Conservation (phyloP, 1,140 invertebrate genomes). For the Lethocerus indicus region DNA sequence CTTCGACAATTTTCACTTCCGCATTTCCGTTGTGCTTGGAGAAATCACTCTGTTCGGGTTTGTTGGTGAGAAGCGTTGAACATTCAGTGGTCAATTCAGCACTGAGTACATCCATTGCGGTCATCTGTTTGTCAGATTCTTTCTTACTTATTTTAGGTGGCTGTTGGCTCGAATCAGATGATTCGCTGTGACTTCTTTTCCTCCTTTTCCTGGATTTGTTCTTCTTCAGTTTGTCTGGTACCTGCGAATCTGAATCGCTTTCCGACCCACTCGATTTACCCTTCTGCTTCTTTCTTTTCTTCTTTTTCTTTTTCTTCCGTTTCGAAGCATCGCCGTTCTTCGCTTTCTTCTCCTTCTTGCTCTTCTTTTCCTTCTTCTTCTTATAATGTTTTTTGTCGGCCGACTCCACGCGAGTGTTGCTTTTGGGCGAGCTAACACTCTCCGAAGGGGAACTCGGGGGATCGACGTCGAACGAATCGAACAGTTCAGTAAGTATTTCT, state of each 20-base stretch:
- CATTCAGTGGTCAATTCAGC: too few species aligned
- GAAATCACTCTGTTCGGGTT: background rate
- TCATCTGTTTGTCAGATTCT: constrained; percentile 37
- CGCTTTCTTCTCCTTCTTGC: constrained; percentile 27
- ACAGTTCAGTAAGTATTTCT: constrained; percentile 62
- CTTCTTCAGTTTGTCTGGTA: constrained; percentile 27
- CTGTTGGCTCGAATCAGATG: constrained; percentile 4
- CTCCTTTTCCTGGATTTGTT: constrained; percentile 8
- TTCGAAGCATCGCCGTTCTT: constrained; percentile 40
- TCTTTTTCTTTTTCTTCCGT: constrained; percentile 36
- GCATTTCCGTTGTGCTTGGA: background rate
- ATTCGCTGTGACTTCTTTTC: constrained; percentile 11
- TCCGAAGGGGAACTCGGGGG: constrained; percentile 18
- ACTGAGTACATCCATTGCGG: constrained; percentile 32
- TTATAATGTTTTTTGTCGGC: constrained; percentile 20
- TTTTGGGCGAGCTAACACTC: constrained; percentile 20
- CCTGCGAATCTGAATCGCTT: constrained; percentile 1
- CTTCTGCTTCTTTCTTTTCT: constrained; percentile 31
- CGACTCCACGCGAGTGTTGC: constrained; percentile 22
- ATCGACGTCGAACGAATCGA: constrained; percentile 45
- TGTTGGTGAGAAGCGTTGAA: background rate
- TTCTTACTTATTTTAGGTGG: constrained; percentile 21
- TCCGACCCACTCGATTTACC: background rate
- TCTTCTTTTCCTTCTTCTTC: constrained; percentile 11
- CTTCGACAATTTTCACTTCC: too few species aligned